Conservation (phyloP, 2,888 invertebrate species). For the Lysandra coridon region DNA sequence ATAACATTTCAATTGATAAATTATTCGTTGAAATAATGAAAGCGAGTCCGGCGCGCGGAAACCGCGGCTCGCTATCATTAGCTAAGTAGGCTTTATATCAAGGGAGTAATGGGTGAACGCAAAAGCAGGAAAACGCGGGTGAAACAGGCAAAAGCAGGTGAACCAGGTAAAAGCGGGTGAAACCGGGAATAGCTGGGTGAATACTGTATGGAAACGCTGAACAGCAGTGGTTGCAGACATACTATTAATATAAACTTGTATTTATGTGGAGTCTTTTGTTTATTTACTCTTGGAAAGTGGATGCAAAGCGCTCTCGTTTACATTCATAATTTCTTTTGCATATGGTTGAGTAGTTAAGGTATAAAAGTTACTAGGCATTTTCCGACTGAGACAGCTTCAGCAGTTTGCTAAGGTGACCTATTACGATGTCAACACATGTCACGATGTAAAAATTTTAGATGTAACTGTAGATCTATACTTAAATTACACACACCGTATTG, state of each 20-base stretch:
- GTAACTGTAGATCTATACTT: too few relatives aligned
- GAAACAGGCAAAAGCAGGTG: background rate
- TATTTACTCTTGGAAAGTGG: slow-evolving; percentile 9
- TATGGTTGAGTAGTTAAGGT: background rate
- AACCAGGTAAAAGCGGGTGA: background rate
- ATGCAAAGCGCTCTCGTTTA: background rate
- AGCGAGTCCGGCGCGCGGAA: background rate
- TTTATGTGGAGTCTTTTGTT: slow-evolving; percentile 21
- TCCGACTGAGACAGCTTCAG: background rate
- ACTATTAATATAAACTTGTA: slow-evolving; percentile 27
- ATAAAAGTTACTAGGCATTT: background rate
- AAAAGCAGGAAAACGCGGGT: slow-evolving; percentile 3
- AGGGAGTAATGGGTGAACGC: slow-evolving; percentile 22
- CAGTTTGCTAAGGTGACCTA: background rate
- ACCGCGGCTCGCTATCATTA: slow-evolving; percentile 40
- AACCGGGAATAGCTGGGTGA: background rate
- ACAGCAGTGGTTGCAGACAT: slow-evolving; percentile 21
- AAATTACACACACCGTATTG: too few relatives aligned
- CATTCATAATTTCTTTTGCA: background rate
- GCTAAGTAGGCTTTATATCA: slow-evolving; percentile 33
- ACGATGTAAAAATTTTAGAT: too few relatives aligned
- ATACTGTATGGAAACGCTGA: background rate
- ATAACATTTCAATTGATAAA: slow-evolving; percentile 9
- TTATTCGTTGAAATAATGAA: slow-evolving; percentile 10
- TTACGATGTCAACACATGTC: too few relatives aligned